phyloP scores from a whole-genome alignment of 2,888 invertebrate genomes.

The Sepiola atlantica region DNA sequence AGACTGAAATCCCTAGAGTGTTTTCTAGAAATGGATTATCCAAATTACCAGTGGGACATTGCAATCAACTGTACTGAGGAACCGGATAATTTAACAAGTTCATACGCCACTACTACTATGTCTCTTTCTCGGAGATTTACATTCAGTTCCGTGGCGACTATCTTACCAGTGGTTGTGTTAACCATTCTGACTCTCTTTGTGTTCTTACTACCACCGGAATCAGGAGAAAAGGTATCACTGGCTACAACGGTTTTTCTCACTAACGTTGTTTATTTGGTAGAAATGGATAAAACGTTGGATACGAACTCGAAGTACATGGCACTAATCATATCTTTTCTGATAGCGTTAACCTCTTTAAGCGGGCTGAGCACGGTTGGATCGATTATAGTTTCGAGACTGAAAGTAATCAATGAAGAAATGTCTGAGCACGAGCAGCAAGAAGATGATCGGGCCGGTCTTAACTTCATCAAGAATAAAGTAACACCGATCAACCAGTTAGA shows the following conservation, averaged over 20 bases:
- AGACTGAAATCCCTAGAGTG: not conserved
- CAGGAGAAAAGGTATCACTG: not conserved
- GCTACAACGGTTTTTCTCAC: not conserved
- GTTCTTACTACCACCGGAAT: not conserved
- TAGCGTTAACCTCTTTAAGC: not conserved
- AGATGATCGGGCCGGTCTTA: not conserved
- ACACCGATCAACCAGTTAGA: not conserved
- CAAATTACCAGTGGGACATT: not conserved
- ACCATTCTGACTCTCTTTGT: not conserved
- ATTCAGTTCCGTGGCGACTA: not conserved
- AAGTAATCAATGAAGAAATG: not conserved
- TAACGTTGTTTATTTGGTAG: not conserved
- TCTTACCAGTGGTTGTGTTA: not conserved
- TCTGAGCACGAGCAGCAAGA: not conserved
- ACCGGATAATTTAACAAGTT: not conserved
- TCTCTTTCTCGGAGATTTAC: not conserved
- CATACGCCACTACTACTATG: not conserved
- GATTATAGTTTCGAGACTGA: not conserved
- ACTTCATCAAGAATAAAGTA: not conserved
- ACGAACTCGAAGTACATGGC: not conserved
- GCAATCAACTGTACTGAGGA: not conserved
- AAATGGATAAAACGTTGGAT: not conserved
- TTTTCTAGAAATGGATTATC: fast-evolving
- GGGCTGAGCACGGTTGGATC: not conserved
- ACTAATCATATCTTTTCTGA: not conserved